phyloP scores from a whole-genome alignment of 1,140 invertebrate species.

The Notospermus geniculatus region DNA sequence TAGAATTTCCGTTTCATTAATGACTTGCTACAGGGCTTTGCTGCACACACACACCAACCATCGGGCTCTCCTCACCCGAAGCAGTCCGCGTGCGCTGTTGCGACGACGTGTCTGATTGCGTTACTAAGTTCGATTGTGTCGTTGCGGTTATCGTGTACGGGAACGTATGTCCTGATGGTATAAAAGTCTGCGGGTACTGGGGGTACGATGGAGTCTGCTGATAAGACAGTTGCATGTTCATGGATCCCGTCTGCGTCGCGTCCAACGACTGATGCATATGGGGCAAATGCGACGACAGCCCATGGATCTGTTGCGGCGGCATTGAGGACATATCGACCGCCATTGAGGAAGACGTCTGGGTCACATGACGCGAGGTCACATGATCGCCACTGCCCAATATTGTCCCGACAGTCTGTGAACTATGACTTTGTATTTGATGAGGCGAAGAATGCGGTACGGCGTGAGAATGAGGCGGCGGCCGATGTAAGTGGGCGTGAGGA shows the following conservation, averaged over 20 bases:
- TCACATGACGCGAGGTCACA: constrained; percentile 6
- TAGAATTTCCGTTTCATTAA: constrained; percentile 35
- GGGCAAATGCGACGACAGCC: constrained; percentile 20
- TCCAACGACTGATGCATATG: constrained; percentile 21
- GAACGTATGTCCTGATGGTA: constrained; percentile 31
- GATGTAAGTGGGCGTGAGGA: too few relatives aligned
- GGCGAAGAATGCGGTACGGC: too few relatives aligned
- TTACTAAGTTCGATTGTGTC: constrained; percentile 26
- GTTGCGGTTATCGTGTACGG: constrained; percentile 30
- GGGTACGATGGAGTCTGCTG: constrained; percentile 23
- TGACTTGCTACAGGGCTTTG: constrained; percentile 76
- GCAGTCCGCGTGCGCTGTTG: constrained; percentile 31
- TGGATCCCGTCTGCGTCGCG: constrained; percentile 44
- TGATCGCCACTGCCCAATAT: constrained; percentile 12
- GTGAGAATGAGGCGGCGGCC: too few relatives aligned
- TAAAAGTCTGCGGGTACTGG: constrained; percentile 35
- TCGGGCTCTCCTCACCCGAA: constrained; percentile 70
- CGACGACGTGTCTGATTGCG: constrained; percentile 25
- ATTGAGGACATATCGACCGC: constrained; percentile 13
- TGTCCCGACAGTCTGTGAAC: too few relatives aligned
- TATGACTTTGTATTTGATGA: too few relatives aligned
- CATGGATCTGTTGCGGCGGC: constrained; percentile 29
- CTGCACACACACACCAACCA: constrained; percentile 81
- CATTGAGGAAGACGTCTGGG: constrained; percentile 5
- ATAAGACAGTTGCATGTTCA: constrained; percentile 56